Evolutionary conservation across 2,888 invertebrate genomes (phyloP), one percentile per base, ranked within the genome.

Genomic region (Drosophila eohydei): DNA sequence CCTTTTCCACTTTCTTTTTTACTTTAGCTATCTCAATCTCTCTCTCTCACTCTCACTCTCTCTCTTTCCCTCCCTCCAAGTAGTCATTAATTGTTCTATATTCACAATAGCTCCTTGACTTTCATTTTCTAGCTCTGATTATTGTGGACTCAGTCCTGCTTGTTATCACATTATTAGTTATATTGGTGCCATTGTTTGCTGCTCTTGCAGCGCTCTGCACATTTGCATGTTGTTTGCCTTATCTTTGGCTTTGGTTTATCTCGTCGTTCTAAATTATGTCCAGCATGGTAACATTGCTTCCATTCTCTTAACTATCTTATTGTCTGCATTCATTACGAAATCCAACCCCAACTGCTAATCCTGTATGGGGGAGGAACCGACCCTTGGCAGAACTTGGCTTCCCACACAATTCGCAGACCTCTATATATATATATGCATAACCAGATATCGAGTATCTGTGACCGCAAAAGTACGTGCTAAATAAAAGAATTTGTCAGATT

Each of bases 401-500:
- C 14, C 48, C 63, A 40, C 62, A 32, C 61, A 46, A 30, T 38
- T 34, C 52, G 55, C 54, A 56, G 48, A 36, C 14, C 21, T 6
- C 16, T 59, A 56, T 50, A 55, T n/a, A 4, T 16, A 62, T 9
- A 51, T 54, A 69, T 55, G 46, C 40, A 52, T 51, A 55, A 30
- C 21, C 6, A 26, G 62, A 32, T 74, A 66, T 52, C 58, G 60
- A 6, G 54, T 71, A 70, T 68, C 40, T 64, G 50, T 74, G 59
- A 70, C 72, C 79, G 74, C 70, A 78, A 36, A 41, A 70, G 58
- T 74, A 64, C 68, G 66, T 77, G 78, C 64, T 16, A 51, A 44
- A 40, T 44, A 59, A 56, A 41, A 55, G 44, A 59, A 63, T 55
- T 61, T 73, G 54, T 71, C 59, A 55, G 65, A 72, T 65, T 71